Base-by-base conservation (phyloP, 2,888 invertebrate species). In the Drosophila paranaensis region DNA sequence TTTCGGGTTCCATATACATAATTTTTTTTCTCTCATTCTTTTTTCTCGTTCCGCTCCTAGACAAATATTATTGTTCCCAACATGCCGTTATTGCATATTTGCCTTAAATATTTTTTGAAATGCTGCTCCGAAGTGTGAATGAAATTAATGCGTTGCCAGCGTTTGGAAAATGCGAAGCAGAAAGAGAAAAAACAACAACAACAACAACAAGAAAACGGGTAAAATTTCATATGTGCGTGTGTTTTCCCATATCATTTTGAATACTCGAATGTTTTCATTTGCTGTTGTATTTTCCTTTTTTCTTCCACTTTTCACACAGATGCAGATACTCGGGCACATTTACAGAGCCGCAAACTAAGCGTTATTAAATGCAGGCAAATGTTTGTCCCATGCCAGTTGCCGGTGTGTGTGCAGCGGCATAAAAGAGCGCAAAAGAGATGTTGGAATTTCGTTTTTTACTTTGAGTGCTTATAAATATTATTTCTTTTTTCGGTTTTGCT, bases 81-180 rank as follows among this genome's bases (percentile, higher is more conserved):
- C 90, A 86, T 78, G 79, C 88, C 90, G 89, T 86, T 90, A 89
- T 86, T 90, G 90, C 90, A 88, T 90, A 89, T 88, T 86, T 82
- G 84, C 77, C 83, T 76, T 74, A 77, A 82, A 88, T 88, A 79
- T 81, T 82, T 85, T 81, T 75, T 65, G 48, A 80, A 80, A 70
- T 74, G 74, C 71, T 67, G 74, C 71, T 73, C 71, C 69, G 71
- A 85, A 89, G 90, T 91, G 91, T 89, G 91, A 90, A 90, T 87
- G 89, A 89, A 90, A 90, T 91, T 90, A 89, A 90, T 90, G 86
- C 85, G 85, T 77, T 88, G 78, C 74, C 55, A 73, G 71, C 71
- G 89, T 60, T 67, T 54, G 60, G 61, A 48, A 46, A 65, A 61
- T 50, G 58, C 45, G 58, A 48, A 53, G 55, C 46, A 60, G 33